Evolutionary conservation across 1,140 invertebrate species (phyloP).

Genomic region (Drosophila elegans): DNA sequence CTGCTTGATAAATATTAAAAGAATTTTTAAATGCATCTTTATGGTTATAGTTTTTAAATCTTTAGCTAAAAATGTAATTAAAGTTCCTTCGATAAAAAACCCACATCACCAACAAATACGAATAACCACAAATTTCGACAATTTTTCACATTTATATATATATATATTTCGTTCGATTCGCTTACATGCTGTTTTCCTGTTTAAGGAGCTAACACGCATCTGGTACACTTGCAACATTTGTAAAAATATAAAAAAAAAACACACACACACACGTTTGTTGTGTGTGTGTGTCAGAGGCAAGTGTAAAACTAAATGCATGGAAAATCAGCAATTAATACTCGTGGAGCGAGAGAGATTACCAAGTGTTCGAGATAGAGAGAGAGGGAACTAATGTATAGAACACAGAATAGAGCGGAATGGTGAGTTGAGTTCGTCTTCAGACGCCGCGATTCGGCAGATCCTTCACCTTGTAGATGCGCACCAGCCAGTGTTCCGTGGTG

Average conservation of each 20-base stretch:
- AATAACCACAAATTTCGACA: background rate
- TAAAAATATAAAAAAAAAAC: constrained; percentile 23
- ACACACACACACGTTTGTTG: too few species aligned
- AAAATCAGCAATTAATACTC: constrained; percentile 43
- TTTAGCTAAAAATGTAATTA: too few species aligned
- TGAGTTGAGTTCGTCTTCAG: constrained; percentile 72
- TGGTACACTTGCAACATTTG: constrained; percentile 15
- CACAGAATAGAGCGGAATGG: constrained; percentile 30
- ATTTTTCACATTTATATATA: constrained; percentile 29
- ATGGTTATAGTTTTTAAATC: too few species aligned
- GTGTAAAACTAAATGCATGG: constrained; percentile 29
- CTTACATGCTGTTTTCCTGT: constrained; percentile 23
- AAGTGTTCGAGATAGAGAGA: constrained; percentile 10
- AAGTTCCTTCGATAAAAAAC: background rate
- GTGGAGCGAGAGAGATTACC: constrained; percentile 26
- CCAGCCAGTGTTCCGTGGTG: constrained; percentile 98
- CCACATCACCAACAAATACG: background rate
- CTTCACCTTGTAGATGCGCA: constrained; percentile 97
- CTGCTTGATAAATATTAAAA: too few species aligned
- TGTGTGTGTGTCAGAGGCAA: background rate
- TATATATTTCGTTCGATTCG: constrained; percentile 42
- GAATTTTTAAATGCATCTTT: too few species aligned
- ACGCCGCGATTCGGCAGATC: constrained; percentile 93
- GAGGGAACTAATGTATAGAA: constrained; percentile 30
- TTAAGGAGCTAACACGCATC: constrained; percentile 4